These are phyloP conservation scores for Lithobates pipiens DNA, from an alignment of 2,797 vertebrate genomes.

Conservation along the genomic window DNA sequence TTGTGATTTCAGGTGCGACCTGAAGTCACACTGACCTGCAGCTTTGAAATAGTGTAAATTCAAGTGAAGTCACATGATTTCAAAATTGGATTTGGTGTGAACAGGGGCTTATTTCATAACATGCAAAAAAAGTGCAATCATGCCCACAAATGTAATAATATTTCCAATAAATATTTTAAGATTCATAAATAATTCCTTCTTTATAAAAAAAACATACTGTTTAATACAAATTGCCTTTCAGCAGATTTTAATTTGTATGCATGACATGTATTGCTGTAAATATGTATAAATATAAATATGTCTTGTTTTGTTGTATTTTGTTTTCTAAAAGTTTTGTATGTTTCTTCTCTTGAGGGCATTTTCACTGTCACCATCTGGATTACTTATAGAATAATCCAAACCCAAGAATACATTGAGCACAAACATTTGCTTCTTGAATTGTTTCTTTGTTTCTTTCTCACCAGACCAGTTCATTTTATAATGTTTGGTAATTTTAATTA, in stretches of 20 bases:
- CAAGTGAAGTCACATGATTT: too few relatives aligned
- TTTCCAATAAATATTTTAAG: background rate
- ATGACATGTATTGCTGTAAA: background rate
- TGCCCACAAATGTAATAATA: background rate
- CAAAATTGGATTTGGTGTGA: too few relatives aligned
- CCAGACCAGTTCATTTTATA: conserved; percentile 65
- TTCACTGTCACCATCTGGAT: conserved; percentile 49
- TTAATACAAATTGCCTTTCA: background rate
- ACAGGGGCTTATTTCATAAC: background rate
- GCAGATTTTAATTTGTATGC: background rate
- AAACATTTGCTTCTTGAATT: conserved; percentile 35
- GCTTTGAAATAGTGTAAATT: too few relatives aligned
- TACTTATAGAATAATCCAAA: conserved; percentile 48
- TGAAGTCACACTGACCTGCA: too few relatives aligned
- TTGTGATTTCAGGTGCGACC: too few relatives aligned
- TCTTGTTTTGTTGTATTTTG: conserved; percentile 13
- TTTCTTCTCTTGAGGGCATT: background rate
- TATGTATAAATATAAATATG: background rate
- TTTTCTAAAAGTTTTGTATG: conserved; percentile 4
- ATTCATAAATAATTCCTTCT: background rate
- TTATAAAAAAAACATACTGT: too few relatives aligned
- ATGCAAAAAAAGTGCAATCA: background rate
- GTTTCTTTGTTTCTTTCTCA: conserved; percentile 55
- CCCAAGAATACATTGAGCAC: conserved; percentile 59
- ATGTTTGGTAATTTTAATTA: conserved; percentile 66